Evolutionary conservation across 1,140 invertebrate genomes (phyloP), one percentile per base, ranked within the genome.

Genomic region (Papilio machaon): DNA sequence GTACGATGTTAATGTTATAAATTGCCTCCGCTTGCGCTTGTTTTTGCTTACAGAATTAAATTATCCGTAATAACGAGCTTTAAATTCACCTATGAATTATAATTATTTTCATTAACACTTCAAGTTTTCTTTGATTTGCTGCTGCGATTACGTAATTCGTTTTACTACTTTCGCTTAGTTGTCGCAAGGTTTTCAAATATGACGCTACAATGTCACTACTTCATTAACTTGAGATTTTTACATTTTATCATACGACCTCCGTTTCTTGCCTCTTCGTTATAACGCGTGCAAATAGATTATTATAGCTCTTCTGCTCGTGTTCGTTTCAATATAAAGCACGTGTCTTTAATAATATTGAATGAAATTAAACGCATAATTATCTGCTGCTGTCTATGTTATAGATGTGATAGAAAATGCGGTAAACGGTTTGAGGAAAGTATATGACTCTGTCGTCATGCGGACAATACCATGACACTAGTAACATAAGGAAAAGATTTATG

Each of bases 1-100:
- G 43, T 46, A 75, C 47, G 47, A 79, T 67, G 81, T 64, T 82
- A 82, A 70, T 60, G 52, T 79, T 81, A 81, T 79, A 77, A 75
- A 83, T 79, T 38, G 76, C 70, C 30, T 77, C 5, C 13, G 23
- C 64, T 23, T 67, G 1, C 10, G 60, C 19, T 64, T 64, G 60
- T 67, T 67, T 67, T 67, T 67, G 64, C 11, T 35, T 35, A 30
- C 64, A 67, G 3, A 67, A 35, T 67, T 35, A 67, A 67, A 67
- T 67, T 67, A 67, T 67, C 35, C 30, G 30, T 3, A 67, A 35
- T 67, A 30, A 60, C 58, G n/a, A 67, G 23, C 5, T 35, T 67
- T 35, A 30, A 13, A 15, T 67, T 10, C 35, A 67, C 30, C 10
- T 58, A 5, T 58, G 17, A n/a, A 58, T n/a, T 58, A 58, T 58